Evolutionary conservation across 2,888 invertebrate genomes (phyloP).

Genomic region (Andricus quercusramuli): DNA sequence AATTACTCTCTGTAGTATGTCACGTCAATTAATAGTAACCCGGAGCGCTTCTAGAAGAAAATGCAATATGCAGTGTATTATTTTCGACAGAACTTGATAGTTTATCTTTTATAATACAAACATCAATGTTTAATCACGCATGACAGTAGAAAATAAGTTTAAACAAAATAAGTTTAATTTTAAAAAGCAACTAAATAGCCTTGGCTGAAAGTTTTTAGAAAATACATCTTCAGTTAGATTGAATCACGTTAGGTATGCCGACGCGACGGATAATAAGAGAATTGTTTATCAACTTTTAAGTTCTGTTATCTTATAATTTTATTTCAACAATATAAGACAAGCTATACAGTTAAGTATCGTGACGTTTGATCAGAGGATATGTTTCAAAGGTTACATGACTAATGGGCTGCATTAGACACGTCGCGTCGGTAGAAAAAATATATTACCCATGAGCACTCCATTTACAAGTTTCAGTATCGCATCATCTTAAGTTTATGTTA

Average conservation of each 20-base stretch:
- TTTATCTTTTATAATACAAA: too few species aligned
- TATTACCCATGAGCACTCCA: neutral
- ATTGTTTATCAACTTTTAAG: neutral
- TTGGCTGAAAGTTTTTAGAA: neutral
- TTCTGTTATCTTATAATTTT: neutral
- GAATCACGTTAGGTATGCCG: too few species aligned
- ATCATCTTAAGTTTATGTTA: neutral
- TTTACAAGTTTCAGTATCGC: neutral
- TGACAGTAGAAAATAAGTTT: too few species aligned
- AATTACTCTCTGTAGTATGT: too few species aligned
- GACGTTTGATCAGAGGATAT: neutral
- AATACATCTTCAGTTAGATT: neutral
- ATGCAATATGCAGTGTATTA: neutral
- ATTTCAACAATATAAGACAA: neutral
- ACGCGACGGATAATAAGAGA: too few species aligned
- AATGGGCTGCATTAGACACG: neutral
- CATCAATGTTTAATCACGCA: too few species aligned
- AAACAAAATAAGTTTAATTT: neutral
- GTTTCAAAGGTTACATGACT: neutral
- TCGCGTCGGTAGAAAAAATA: neutral
- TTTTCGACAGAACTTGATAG: too few species aligned
- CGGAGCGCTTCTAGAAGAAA: neutral
- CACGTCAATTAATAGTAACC: too few species aligned
- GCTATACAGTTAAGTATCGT: neutral
- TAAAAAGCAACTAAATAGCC: neutral